Evolutionary conservation across 2,888 invertebrate species (phyloP).

Genomic region (Onthophagus sagittarius): DNA sequence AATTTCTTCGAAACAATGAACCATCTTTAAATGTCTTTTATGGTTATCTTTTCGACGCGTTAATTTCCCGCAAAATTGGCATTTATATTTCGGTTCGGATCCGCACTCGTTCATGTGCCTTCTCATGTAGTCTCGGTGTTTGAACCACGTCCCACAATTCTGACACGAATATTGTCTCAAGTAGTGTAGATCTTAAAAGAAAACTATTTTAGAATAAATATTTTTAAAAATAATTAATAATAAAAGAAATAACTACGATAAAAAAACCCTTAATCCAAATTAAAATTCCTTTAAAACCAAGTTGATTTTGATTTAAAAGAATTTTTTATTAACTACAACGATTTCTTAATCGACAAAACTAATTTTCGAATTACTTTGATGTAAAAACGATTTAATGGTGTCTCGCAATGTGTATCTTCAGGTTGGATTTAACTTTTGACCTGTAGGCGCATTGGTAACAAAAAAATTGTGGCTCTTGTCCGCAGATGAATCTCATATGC

Average conservation of each 20-base stretch:
- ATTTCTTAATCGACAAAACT: background rate
- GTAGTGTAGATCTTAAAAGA: background rate
- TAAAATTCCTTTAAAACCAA: too few relatives aligned
- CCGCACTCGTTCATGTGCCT: constrained; percentile 66
- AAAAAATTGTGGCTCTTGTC: background rate
- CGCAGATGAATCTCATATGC: constrained; percentile 4
- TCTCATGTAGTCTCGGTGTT: constrained; percentile 56
- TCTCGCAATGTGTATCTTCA: constrained; percentile 1
- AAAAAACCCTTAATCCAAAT: background rate
- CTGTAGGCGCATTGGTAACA: background rate
- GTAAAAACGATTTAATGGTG: background rate
- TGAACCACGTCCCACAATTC: constrained; percentile 40
- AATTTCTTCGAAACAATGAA: background rate
- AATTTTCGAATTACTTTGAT: background rate
- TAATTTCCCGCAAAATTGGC: constrained; percentile 5
- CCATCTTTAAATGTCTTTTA: background rate
- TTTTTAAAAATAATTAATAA: background rate
- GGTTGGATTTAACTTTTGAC: background rate
- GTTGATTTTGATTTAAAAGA: too few relatives aligned
- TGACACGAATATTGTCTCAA: background rate
- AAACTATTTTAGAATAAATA: background rate
- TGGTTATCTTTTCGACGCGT: constrained; percentile 2
- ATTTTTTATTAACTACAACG: too few relatives aligned
- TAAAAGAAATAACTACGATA: background rate
- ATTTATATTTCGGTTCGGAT: constrained; percentile 11